phyloP scores from a whole-genome alignment of 2,888 invertebrate species.

The Himalopsyche kuldschensis region DNA sequence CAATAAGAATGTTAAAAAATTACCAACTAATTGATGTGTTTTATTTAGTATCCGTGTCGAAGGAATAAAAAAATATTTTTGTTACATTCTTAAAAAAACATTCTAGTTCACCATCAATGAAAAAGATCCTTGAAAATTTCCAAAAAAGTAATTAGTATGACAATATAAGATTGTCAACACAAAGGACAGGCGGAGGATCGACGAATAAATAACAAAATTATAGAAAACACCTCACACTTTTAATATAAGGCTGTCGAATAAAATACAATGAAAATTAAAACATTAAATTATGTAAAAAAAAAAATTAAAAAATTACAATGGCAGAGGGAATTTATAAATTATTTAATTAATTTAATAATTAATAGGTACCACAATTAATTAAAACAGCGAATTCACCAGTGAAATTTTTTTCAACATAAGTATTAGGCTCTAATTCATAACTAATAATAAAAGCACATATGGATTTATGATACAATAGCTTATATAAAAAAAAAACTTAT shows the following conservation, averaged over 20 bases:
- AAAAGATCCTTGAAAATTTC: background rate
- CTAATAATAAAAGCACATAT: conserved; percentile 10
- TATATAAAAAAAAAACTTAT: conserved; percentile 17
- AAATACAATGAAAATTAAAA: background rate
- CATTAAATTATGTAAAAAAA: background rate
- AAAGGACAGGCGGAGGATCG: background rate
- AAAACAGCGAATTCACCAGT: background rate
- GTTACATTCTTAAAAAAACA: background rate
- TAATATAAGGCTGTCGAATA: background rate
- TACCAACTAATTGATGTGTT: background rate
- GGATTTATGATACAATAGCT: conserved; percentile 30
- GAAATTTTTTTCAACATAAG: background rate
- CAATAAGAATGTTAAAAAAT: background rate
- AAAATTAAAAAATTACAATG: background rate
- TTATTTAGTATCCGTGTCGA: background rate
- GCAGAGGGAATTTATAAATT: background rate
- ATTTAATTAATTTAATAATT: background rate
- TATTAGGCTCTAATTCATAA: conserved; percentile 2
- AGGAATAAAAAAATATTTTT: background rate
- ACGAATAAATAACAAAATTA: background rate
- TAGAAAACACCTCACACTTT: background rate
- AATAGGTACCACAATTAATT: background rate
- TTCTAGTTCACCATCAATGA: background rate
- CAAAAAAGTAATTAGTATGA: background rate
- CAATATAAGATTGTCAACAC: background rate